phyloP scores from a whole-genome alignment of 2,113 vertebrate species.

The Pseudorasbora parva region DNA sequence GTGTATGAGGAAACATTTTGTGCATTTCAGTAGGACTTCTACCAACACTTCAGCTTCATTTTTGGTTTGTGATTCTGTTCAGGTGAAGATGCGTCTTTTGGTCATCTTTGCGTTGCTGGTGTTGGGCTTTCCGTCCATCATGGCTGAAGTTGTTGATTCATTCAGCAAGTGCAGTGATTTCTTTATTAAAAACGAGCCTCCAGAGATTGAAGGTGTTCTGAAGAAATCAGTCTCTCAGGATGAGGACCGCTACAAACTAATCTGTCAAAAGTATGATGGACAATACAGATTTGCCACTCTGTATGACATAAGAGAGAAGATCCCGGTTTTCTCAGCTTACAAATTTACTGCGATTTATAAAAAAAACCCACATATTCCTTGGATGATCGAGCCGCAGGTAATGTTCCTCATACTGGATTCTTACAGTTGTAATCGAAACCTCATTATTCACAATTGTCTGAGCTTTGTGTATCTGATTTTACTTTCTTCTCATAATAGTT shows the following conservation, averaged over 20 bases:
- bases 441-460: background rate
- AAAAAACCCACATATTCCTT: fast-evolving
- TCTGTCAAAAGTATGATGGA: background rate
- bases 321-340: background rate
- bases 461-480: too few relatives aligned
- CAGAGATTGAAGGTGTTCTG: background rate
- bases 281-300: background rate
- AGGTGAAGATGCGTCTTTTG: background rate
- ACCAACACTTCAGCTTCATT: too few relatives aligned
- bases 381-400: background rate
- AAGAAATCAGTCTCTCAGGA: background rate
- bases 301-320: background rate
- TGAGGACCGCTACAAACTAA: background rate
- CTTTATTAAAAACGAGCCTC: fast-evolving
- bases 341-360: background rate
- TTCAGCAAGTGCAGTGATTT: background rate
- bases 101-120: background rate
- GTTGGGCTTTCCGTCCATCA: background rate
- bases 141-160: background rate
- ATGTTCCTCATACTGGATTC: background rate
- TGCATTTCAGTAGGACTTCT: background rate
- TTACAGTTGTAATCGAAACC: background rate
- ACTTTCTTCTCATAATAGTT: too few relatives aligned
- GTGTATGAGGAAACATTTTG: too few relatives aligned
- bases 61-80: background rate